A percentile compares a stretch with the other conserved stretches of the same genome.
Evolutionary conservation across 1,140 invertebrate genomes (phyloP).

Genomic region (Pentalonia nigronervosa): DNA sequence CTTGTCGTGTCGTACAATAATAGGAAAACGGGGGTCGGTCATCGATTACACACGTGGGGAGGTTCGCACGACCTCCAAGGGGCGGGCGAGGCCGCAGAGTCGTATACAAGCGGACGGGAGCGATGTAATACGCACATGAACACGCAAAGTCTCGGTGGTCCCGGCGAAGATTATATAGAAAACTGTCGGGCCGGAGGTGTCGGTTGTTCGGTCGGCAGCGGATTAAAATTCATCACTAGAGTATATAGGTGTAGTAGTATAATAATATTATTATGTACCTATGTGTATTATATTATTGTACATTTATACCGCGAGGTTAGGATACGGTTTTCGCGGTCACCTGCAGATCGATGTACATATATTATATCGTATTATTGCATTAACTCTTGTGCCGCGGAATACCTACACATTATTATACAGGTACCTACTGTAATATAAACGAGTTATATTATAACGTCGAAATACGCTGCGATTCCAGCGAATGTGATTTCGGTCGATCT

Average conservation of each 20-base stretch:
- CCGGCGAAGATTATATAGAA: neutral
- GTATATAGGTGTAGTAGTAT: no score
- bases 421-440: no score
- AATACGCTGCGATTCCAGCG: no score
- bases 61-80: slow-evolving; percentile 24
- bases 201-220: neutral
- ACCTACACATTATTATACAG: no score
- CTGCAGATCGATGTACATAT: neutral
- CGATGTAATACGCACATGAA: neutral
- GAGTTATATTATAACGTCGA: no score
- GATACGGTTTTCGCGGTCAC: neutral
- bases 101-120: neutral
- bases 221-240: neutral
- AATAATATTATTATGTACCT: no score
- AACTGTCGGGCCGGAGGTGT: neutral
- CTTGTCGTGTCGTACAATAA: neutral
- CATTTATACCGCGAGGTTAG: neutral
- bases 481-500: no score
- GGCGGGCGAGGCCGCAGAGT: neutral
- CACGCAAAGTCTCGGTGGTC: neutral
- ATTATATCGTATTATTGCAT: neutral
- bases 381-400: neutral
- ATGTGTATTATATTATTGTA: no score
- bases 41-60: slow-evolving; percentile 41
- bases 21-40: slow-evolving; percentile 32